Evolutionary conservation across 2,797 vertebrate species (phyloP), one percentile per base, ranked within the genome.

Genomic region (Helicolenus hilgendorfi): DNA sequence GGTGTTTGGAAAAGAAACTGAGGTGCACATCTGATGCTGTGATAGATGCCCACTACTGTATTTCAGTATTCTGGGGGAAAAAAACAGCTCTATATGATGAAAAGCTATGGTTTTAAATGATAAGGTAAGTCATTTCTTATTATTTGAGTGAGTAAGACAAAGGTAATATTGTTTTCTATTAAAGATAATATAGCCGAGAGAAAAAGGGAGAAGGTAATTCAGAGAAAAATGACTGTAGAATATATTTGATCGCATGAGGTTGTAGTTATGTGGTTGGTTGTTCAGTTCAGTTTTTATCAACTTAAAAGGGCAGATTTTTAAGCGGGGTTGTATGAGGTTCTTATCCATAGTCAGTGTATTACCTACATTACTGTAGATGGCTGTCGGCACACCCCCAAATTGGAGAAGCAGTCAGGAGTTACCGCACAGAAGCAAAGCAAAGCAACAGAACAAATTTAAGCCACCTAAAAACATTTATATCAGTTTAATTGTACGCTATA

Each of bases 1-100:
- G 97, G 92, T 79, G 86, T 77, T 88, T 90, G 84, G 82, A 82
- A 85, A 82, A 88, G 92, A 91, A 11, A 89, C 79, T 27, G 41
- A 90, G 4, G 36, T 85, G 74, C 85, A 93, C 85, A 91, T 92
- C 45, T 91, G 89, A 92, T 86, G 81, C 74, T 65, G 27, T 49
- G 53, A 84, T 33, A 62, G 62, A 83, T 88, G 38, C 53, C 49
- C 22, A 71, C 24, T 64, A 33, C 64, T 77, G 35, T 26, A 69
- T 79, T 71, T 85, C 29, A 72, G 27, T 33, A 58, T 56, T 77
- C 20, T 56, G 22, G 41, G 22, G 41, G 41, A 33, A 59, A 7
- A 15, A 38, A 20, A 36, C 3, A 14, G 41, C 31, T 29, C 20
- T 2, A 74, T 27, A 58, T 76, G n/a, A 76, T 67, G 18, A 81